Base-by-base conservation (phyloP, 2,797 vertebrate species). In the Margarornis squamiger region DNA sequence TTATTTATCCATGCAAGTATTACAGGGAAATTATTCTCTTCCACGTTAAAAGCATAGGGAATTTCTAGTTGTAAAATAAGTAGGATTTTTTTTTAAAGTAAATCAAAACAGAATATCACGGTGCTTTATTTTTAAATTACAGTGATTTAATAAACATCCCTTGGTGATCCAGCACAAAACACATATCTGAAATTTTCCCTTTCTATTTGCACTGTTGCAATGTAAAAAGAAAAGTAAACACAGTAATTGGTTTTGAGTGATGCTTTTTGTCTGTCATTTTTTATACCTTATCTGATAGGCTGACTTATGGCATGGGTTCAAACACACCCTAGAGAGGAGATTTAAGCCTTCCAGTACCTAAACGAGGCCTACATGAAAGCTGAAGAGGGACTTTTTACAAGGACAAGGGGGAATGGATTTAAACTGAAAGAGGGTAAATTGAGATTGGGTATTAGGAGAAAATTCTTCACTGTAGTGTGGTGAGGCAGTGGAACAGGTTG, bases 1-100 rank as follows among this genome's bases (percentile, higher is more conserved):
- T 91, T 92, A 92, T 94, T 92, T 95, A 88, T 78, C 49, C 30
- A 75, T 77, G 63, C 26, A 92, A 85, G 14, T 49, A 63, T 82
- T 91, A 87, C 26, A 82, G 34, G 19, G 49, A 89, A 89, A 76
- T 87, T 85, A 90, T 71, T 91, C 61, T 67, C 14, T 91, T 93
- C 55, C 18, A 48, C 70, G 23, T 73, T 70, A 87, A 46, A 92
- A 76, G 75, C 41, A 39, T 68, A 30, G 78, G 75, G 57, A 83
- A 83, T 65, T 93, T 92, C 81, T 76, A 54, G 77, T 61, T 77
- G 52, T 49, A 85, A 92, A 92, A 70, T 89, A 79, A 88, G 72
- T 41, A 41, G 39, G 2, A 8, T 41, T 72, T 75, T 72, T 74
- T 54, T 36, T 9, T 36, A 19, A 45, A 80, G 36, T 74, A 86